These are phyloP conservation scores for Epicauta chinensis DNA, from an alignment of 1,140 invertebrate genomes.

Conservation along the genomic window DNA sequence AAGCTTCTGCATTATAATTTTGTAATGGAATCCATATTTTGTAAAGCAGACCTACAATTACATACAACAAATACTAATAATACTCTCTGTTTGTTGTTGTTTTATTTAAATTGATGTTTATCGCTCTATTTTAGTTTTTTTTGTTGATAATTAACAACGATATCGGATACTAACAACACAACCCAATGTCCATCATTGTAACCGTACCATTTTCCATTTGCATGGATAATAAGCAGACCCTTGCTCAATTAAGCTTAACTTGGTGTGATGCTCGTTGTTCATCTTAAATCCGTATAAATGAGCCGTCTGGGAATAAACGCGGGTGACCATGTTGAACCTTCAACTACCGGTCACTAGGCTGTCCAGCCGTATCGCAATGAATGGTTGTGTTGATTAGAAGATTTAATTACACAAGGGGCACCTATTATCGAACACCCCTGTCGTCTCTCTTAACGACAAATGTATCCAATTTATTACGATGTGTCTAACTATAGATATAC, in stretches of 20 bases:
- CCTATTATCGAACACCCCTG: slow-evolving; percentile 30
- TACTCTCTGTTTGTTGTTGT: too few relatives aligned
- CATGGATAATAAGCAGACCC: slow-evolving; percentile 38
- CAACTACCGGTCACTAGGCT: slow-evolving; percentile 27
- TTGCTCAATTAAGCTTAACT: slow-evolving; percentile 36
- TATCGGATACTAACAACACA: slow-evolving; percentile 3
- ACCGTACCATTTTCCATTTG: slow-evolving; percentile 37
- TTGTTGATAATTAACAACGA: background rate
- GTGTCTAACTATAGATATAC: background rate
- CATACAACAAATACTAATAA: too few relatives aligned
- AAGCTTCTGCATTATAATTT: slow-evolving; percentile 6
- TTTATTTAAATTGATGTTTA: background rate
- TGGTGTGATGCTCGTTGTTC: slow-evolving; percentile 31
- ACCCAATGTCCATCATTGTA: slow-evolving; percentile 34
- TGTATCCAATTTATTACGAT: slow-evolving; percentile 10
- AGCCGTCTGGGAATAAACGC: slow-evolving; percentile 37
- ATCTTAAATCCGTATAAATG: slow-evolving; percentile 42
- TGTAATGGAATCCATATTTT: too few relatives aligned
- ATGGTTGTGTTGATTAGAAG: slow-evolving; percentile 42
- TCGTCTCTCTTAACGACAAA: slow-evolving; percentile 16
- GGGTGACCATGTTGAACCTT: slow-evolving; percentile 23
- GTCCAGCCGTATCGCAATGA: slow-evolving; percentile 34
- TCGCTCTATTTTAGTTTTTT: background rate
- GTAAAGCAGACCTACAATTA: too few relatives aligned
- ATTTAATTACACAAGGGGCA: slow-evolving; percentile 39